Base-by-base conservation (phyloP, 1,140 invertebrate species). In the Tetramorium alpestre region DNA sequence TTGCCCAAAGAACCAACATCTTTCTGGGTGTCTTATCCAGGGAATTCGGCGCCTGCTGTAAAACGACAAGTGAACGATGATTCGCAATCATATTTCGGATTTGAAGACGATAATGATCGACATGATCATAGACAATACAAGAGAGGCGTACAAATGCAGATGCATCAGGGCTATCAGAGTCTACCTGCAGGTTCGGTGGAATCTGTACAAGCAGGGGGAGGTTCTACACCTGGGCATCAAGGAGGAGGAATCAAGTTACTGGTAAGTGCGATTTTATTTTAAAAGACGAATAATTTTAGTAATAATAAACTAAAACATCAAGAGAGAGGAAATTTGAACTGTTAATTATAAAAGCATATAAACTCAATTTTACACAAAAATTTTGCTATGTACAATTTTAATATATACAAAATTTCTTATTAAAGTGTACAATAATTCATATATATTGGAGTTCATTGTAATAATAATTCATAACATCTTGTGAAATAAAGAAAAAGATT, bases 101-200 rank as follows among this genome's bases (percentile, higher is more conserved):
- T 88, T 47, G 44, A 73, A 86, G 44, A 86, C 58, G 22, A 89
- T 16, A 18, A 89, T 6, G 11, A 85, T 62, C 58, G 33, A 18
- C 81, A 77, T 2, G 65, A 85, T 60, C 70, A 72, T 25, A 90
- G 72, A 8, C 88, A 78, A 58, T 75, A 90, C 10, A 81, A 88
- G 3, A 91, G 95, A 65, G 92, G 89, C 3, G 91, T 95, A 5
- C 90, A 95, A 16, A 95, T 95, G 93, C 69, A 93, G 22, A 94
- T 95, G 92, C 94, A 93, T 80, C 94, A 95, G 60, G 94, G 95
- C 8, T 95, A 95, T 64, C 94, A 95, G 65, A 95, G 93, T 70
- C 88, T 95, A 87, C 95, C 95, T 18, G 92, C 94, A 33, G 95
- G 94, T 28, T 85, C 94, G 13, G 54, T 95, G 11, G 95, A 95